A percentile compares a stretch with the other conserved stretches of the same genome.
These are phyloP conservation scores for Oscheius sp. DNA, from an alignment of 2,888 invertebrate genomes.

Conservation along the genomic window DNA sequence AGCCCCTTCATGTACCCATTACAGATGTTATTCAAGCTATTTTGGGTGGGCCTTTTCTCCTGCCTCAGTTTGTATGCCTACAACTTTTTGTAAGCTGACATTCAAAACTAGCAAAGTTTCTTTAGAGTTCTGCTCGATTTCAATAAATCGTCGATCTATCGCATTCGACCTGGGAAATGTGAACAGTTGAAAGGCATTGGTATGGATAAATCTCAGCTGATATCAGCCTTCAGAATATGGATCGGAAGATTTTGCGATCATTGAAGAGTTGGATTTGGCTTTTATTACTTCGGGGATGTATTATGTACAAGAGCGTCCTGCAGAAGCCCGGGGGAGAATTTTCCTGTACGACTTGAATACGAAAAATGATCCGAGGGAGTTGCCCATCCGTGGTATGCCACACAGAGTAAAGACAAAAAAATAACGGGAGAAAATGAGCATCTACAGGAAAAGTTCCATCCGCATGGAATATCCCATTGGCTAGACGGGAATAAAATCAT, in stretches of 20 bases:
- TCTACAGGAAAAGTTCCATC: slow-evolving; percentile 41
- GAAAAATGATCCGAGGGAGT: background rate
- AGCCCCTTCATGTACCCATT: no score
- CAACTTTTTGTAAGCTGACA: slow-evolving; percentile 41
- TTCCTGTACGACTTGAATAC: slow-evolving; percentile 52
- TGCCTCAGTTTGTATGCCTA: slow-evolving; percentile 32
- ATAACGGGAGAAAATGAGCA: background rate
- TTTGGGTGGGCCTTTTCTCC: slow-evolving; percentile 36
- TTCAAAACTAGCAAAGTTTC: background rate
- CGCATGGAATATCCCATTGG: slow-evolving; percentile 56
- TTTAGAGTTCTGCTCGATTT: slow-evolving; percentile 46
- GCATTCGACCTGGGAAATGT: slow-evolving; percentile 52
- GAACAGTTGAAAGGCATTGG: slow-evolving; percentile 45
- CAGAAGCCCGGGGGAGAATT: slow-evolving; percentile 40
- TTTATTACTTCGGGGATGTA: slow-evolving; percentile 58
- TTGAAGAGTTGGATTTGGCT: slow-evolving; percentile 43
- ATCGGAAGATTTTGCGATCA: slow-evolving; percentile 54
- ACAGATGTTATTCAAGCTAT: slow-evolving; percentile 25
- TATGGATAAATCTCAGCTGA: background rate
- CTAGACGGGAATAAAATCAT: slow-evolving; percentile 45
- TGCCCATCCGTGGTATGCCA: background rate
- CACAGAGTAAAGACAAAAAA: no score
- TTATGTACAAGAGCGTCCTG: slow-evolving; percentile 40
- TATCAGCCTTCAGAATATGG: slow-evolving; percentile 45
- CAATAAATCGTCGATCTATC: slow-evolving; percentile 47